Percentiles rank a stretch among this genome's conserved stretches.
Evolutionary conservation across 2,113 vertebrate genomes (phyloP).

Genomic region (Sorex araneus): DNA sequence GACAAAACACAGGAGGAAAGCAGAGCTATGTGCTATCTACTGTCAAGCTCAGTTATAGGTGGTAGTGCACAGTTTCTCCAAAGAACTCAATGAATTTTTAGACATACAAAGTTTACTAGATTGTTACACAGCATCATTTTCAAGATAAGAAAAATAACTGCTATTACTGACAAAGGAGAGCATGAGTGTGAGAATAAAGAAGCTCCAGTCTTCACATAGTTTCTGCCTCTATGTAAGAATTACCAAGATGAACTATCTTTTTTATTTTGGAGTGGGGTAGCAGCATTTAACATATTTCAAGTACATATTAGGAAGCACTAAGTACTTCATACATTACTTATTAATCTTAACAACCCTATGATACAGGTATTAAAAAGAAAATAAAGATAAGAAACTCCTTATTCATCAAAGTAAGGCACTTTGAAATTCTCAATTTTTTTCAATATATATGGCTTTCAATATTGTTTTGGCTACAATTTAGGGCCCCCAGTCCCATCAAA

Average conservation of each 20-base stretch:
- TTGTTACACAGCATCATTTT: neutral
- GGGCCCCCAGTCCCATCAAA: neutral
- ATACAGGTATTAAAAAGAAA: slow-evolving; percentile 13
- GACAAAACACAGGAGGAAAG: neutral
- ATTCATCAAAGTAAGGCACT: neutral
- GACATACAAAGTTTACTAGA: neutral
- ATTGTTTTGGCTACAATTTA: slow-evolving; percentile 24
- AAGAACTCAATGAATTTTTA: slow-evolving; percentile 24
- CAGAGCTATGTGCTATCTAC: neutral
- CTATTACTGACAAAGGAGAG: neutral
- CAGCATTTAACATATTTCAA: too few relatives aligned
- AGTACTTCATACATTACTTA: neutral
- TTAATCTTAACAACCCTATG: slow-evolving; percentile 17
- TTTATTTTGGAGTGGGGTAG: neutral
- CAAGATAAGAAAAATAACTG: neutral
- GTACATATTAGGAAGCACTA: too few relatives aligned
- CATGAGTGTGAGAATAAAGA: neutral
- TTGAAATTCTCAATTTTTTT: slow-evolving; percentile 27
- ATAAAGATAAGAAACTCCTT: slow-evolving; percentile 29
- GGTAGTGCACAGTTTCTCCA: neutral
- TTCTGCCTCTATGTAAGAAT: slow-evolving; percentile 17
- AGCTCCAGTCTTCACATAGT: neutral
- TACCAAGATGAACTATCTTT: slow-evolving; percentile 24
- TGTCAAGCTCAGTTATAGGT: neutral
- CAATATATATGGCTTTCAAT: neutral